Evolutionary conservation across 1,140 invertebrate species (phyloP).

Genomic region (Hirudo medicinalis): DNA sequence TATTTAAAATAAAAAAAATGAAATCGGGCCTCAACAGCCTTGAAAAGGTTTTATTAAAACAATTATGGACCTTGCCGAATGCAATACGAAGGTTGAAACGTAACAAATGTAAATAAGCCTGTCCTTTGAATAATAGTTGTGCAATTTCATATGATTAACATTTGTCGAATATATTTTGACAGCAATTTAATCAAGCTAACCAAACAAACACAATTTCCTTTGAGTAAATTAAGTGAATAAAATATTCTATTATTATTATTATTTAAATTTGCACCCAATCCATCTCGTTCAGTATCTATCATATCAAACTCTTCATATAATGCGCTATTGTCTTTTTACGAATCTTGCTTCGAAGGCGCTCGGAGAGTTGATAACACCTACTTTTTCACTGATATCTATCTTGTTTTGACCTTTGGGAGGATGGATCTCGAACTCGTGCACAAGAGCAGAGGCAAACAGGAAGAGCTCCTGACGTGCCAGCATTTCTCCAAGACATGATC

Average conservation of each 20-base stretch:
- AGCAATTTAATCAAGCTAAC: not conserved
- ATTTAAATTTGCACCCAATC: too few species aligned
- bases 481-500: conserved; percentile 27
- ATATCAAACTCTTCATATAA: not conserved
- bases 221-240: too few species aligned
- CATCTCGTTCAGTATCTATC: too few species aligned
- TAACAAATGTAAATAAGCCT: too few species aligned
- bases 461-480: conserved; percentile 28
- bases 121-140: too few species aligned
- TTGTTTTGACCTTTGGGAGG: conserved; percentile 1
- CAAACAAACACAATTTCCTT: not conserved
- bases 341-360: not conserved
- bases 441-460: conserved; percentile 25
- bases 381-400: not conserved
- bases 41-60: too few species aligned
- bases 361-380: not conserved
- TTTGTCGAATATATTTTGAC: too few species aligned
- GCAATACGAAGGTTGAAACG: too few species aligned
- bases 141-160: too few species aligned
- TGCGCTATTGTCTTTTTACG: not conserved
- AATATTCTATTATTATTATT: not conserved
- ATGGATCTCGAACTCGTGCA: conserved; percentile 27
- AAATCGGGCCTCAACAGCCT: too few species aligned
- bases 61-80: too few species aligned
- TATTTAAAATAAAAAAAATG: too few species aligned